Conservation (phyloP, 2,113 vertebrate species). For the Meleagris gallopavo region DNA sequence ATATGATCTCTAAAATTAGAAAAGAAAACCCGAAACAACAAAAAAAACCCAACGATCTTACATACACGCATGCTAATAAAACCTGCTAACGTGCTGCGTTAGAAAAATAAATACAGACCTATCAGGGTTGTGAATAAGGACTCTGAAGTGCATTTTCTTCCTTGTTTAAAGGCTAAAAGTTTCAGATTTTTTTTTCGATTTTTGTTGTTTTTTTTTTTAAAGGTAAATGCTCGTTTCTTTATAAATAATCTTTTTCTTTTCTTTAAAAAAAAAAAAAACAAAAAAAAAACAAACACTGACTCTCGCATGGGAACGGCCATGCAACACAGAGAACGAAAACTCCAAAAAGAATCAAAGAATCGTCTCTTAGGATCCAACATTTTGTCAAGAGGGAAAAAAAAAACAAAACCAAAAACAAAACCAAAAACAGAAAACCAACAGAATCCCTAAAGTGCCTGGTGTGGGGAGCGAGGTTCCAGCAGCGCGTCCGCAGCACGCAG, state of each 20-base stretch:
- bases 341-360: background rate
- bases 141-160: conserved; percentile 55
- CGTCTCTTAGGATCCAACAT: background rate
- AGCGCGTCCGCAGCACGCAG: background rate
- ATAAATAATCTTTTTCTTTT: conserved; percentile 37
- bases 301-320: background rate
- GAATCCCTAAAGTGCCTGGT: conserved; percentile 83
- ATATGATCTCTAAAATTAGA: background rate
- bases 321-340: background rate
- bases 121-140: background rate
- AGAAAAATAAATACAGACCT: background rate
- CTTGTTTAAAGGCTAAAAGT: background rate
- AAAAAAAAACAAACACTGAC: conserved; percentile 61
- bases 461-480: conserved; percentile 66
- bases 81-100: background rate
- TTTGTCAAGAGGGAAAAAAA: conserved; percentile 9
- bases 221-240: conserved; percentile 11
- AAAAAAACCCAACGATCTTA: background rate
- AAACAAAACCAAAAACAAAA: too few relatives aligned
- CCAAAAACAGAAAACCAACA: conserved; percentile 56
- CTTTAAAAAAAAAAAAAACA: background rate
- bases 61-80: background rate
- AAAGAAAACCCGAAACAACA: background rate
- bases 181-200: background rate
- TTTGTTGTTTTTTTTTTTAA: background rate